Conservation (phyloP, 1,140 invertebrate genomes). For the Formica exsecta region DNA sequence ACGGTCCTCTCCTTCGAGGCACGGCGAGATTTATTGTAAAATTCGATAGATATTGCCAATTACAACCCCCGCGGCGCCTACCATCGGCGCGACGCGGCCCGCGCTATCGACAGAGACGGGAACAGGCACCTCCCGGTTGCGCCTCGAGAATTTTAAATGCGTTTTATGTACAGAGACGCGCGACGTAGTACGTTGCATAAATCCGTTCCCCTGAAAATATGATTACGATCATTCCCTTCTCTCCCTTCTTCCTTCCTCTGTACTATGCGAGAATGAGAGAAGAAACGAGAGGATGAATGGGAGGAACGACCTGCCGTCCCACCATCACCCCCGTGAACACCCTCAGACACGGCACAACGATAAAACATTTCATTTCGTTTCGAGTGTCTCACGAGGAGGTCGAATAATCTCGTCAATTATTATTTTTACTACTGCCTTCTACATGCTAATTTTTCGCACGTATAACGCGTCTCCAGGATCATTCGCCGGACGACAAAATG, state of each 20-base stretch:
- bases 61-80: constrained; percentile 73
- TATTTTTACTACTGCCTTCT: constrained; percentile 72
- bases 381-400: constrained; percentile 58
- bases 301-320: not conserved
- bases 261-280: not conserved
- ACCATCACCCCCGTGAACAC: not conserved
- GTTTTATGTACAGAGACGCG: constrained; percentile 77
- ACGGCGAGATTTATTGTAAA: constrained; percentile 81
- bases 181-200: constrained; percentile 74
- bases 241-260: not conserved
- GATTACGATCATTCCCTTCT: constrained; percentile 70
- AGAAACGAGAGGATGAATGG: not conserved
- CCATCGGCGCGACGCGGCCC: constrained; percentile 26
- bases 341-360: constrained; percentile 62
- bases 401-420: constrained; percentile 74
- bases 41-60: constrained; percentile 84
- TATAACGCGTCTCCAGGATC: constrained; percentile 43
- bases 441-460: constrained; percentile 71
- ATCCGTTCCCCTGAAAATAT: constrained; percentile 76
- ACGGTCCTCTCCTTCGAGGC: constrained; percentile 69
- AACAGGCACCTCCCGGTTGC: constrained; percentile 67
- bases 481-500: constrained; percentile 10
- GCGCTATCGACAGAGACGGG: constrained; percentile 64
- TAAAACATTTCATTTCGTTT: constrained; percentile 74
- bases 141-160: constrained; percentile 81